phyloP scores from a whole-genome alignment of 1,140 invertebrate genomes.

The Panagrolaimus sp. region DNA sequence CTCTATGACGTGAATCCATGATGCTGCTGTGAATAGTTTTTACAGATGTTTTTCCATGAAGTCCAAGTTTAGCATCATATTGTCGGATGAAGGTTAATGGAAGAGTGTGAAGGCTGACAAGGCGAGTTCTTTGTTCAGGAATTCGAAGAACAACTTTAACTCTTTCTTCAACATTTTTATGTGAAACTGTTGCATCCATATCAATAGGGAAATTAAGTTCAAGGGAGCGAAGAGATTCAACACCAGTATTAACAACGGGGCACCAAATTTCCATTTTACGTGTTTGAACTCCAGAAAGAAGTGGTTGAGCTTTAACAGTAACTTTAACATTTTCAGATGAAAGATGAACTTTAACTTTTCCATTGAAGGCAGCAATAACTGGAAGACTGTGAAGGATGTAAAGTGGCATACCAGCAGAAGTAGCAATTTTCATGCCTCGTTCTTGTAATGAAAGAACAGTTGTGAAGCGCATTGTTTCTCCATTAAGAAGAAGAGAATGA shows the following conservation, averaged over 20 bases:
- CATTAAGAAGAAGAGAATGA: conserved; percentile 21
- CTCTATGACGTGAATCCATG: background rate
- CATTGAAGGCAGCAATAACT: conserved; percentile 31
- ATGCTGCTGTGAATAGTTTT: background rate
- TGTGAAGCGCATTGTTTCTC: conserved; percentile 14
- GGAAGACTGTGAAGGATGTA: conserved; percentile 28
- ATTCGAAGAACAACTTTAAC: conserved; percentile 31
- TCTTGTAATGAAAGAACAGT: conserved; percentile 37
- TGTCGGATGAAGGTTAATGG: conserved; percentile 37
- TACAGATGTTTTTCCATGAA: background rate
- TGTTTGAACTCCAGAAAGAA: conserved; percentile 21
- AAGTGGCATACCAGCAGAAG: conserved; percentile 44
- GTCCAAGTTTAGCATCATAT: background rate
- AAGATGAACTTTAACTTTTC: conserved; percentile 29
- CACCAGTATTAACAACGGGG: conserved; percentile 34
- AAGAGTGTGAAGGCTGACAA: conserved; percentile 28
- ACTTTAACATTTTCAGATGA: conserved; percentile 17
- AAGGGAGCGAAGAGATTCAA: conserved; percentile 30
- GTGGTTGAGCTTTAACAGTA: conserved; percentile 21
- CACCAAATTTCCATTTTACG: conserved; percentile 25
- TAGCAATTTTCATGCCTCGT: conserved; percentile 35
- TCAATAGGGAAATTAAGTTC: conserved; percentile 39
- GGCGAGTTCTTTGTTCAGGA: conserved; percentile 27
- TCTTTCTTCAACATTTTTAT: conserved; percentile 29
- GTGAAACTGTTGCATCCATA: conserved; percentile 21